Conservation (phyloP, 2,888 invertebrate genomes). For the Hirudinaria manillensis region DNA sequence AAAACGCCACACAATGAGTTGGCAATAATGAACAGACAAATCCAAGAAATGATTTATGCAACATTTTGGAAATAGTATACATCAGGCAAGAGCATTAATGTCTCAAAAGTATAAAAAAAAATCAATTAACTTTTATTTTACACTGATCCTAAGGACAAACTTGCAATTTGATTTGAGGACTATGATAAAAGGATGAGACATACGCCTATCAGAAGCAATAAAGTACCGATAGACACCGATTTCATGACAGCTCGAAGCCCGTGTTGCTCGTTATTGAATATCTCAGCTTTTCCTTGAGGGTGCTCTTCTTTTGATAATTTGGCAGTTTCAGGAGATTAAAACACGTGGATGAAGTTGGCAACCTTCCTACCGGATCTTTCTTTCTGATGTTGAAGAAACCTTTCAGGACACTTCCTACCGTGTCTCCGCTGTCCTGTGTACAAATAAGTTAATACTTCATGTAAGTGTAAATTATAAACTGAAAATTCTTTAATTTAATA, state of each 20-base stretch:
- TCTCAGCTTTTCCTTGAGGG: constrained; percentile 85
- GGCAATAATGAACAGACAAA: too few species aligned
- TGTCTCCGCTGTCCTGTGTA: constrained; percentile 60
- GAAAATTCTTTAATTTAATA: too few species aligned
- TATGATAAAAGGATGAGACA: too few species aligned
- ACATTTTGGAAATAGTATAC: too few species aligned
- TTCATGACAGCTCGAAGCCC: constrained; percentile 91
- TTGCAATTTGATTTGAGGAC: too few species aligned
- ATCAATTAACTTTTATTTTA: too few species aligned
- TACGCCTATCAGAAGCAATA: too few species aligned
- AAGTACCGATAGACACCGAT: background rate
- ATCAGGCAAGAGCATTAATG: too few species aligned
- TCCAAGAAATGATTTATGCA: too few species aligned
- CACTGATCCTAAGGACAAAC: too few species aligned
- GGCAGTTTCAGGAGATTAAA: constrained; percentile 93
- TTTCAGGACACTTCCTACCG: constrained; percentile 83
- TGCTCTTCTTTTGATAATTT: constrained; percentile 92
- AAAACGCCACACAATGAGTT: too few species aligned
- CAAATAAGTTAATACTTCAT: background rate
- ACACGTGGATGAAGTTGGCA: constrained; percentile 98
- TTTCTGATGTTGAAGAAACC: constrained; percentile 90
- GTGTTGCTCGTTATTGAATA: constrained; percentile 97
- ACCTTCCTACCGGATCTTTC: constrained; percentile 62
- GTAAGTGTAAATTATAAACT: background rate
- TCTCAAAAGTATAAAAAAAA: too few species aligned